Base-by-base conservation (phyloP, 2,888 invertebrate species). In the Therioaphis trifolii region DNA sequence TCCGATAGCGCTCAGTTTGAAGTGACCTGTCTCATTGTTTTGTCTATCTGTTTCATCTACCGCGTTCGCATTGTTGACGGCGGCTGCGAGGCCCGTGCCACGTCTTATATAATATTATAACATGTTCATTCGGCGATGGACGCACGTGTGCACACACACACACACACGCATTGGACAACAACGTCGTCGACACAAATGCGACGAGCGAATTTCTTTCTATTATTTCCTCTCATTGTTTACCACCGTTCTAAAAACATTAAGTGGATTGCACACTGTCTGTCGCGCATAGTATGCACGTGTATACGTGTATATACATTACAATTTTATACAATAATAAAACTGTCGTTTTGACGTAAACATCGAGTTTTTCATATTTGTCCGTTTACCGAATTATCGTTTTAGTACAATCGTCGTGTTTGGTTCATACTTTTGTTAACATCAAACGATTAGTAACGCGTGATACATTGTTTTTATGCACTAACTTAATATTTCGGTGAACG, bases 11-110 rank as follows among this genome's bases (percentile, higher is more conserved):
- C 21, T 55, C 55, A 40, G 75, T 75, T 43, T 61, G 75, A 61
- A 76, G 75, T 76, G 75, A 61, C 61, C 75, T 27, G 75, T 76
- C 43, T 76, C 61, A 61, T 76, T 76, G 75, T 76, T 27, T 76
- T 46, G 61, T 27, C 61, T 27, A 27, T 76, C 61, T 21, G 58
- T 61, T 43, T 76, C 61, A 61, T 76, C 58, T 43, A 5, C 75
- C 74, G 58, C 75, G 27, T 40, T 24, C 29, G 40, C n/a, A 43
- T 61, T 43, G 58, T 29, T 11, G 58, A 58, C 58, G 58, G 4
- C 24, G 0, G 12, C 46, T 4, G 5, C 5, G 40, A 40, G 43
- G 18, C 40, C n/a, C 29, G 35, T 72, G 58, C 5, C 61, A 24
- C 43, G 58, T 58, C 12, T 58, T 58, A 21, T 74, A 71, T 49